Base-by-base conservation (phyloP, 2,888 invertebrate species). In the Platycheirus albimanus region DNA sequence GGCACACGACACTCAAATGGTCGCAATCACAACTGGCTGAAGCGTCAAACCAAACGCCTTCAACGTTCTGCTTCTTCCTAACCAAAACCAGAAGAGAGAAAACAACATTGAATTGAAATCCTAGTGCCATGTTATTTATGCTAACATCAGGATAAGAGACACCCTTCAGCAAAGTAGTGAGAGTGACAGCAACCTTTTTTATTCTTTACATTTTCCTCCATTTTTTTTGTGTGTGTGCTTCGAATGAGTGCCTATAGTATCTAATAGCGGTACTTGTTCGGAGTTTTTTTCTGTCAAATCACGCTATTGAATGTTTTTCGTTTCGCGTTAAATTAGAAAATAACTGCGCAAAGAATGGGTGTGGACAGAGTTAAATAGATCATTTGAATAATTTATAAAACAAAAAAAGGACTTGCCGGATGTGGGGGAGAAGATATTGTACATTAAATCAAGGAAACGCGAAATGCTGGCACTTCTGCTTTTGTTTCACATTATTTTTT, bases 141-240 rank as follows among this genome's bases (percentile, higher is more conserved):
- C 72, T 78, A 69, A 78, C 67, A 78, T 72, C 72, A 63, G 19
- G 83, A 83, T 78, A 83, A 77, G 67, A 47, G 17, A 47, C 47
- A 43, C 54, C 43, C 17, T 17, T 17, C 11, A 17, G 11, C 30
- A n/a, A 43, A 51, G 49, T 20, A 33, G 15, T 49, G 30, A 30
- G 33, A 24, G 49, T 49, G 30, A 30, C 41, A 24, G 49, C 58
- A n/a, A 13, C 70, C 47, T 58, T 67, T 30, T 70, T 45, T 51
- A 20, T 45, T 36, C 45, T 43, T 30, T 38, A n/a, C 56, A 33
- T 5, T 56, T 71, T 51, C n/a, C n/a, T n/a, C n/a, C n/a, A n/a
- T n/a, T n/a, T n/a, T n/a, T n/a, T n/a, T n/a, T n/a, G n/a, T n/a
- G n/a, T n/a, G n/a, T n/a, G n/a, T n/a, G n/a, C n/a, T n/a, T n/a